Evolutionary conservation across 2,113 vertebrate genomes (phyloP).

Genomic region (Oreochromis niloticus): DNA sequence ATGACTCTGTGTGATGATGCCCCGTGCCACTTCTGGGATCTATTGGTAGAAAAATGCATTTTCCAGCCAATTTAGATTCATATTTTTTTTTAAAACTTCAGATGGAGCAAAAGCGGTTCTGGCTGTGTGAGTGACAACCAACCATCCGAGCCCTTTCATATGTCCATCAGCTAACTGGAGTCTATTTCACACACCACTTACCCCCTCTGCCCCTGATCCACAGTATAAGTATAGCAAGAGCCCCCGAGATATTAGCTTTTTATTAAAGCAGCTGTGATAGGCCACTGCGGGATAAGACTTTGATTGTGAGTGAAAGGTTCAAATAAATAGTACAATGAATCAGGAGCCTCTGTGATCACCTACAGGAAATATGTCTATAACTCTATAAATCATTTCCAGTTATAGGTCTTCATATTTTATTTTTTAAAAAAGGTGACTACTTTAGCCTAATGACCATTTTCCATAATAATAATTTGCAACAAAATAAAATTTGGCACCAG

Average conservation of each 20-base stretch:
- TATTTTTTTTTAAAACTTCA: slow-evolving; percentile 4
- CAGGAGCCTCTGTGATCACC: neutral
- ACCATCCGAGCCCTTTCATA: slow-evolving; percentile 43
- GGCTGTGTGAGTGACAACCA: slow-evolving; percentile 41
- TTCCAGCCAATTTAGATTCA: slow-evolving; percentile 60
- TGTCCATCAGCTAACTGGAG: slow-evolving; percentile 55
- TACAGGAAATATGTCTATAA: neutral
- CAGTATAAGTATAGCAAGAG: neutral
- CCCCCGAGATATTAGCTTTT: slow-evolving; percentile 29
- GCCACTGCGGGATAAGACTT: slow-evolving; percentile 2
- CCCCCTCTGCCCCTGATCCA: slow-evolving; percentile 49
- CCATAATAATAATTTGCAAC: neutral
- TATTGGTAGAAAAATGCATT: slow-evolving; percentile 22
- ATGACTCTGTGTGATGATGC: slow-evolving; percentile 7
- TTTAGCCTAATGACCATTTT: neutral
- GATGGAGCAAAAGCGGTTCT: slow-evolving; percentile 31
- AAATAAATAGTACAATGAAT: slow-evolving; percentile 9
- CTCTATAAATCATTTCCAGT: neutral
- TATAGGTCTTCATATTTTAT: neutral
- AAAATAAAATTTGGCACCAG: neutral
- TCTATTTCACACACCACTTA: slow-evolving; percentile 67
- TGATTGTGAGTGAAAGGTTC: slow-evolving; percentile 5
- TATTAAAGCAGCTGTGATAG: slow-evolving; percentile 30
- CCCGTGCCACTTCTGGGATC: slow-evolving; percentile 12
- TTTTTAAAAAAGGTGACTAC: neutral